Conservation (phyloP, 2,113 vertebrate genomes). For the Labrus mixtus region DNA sequence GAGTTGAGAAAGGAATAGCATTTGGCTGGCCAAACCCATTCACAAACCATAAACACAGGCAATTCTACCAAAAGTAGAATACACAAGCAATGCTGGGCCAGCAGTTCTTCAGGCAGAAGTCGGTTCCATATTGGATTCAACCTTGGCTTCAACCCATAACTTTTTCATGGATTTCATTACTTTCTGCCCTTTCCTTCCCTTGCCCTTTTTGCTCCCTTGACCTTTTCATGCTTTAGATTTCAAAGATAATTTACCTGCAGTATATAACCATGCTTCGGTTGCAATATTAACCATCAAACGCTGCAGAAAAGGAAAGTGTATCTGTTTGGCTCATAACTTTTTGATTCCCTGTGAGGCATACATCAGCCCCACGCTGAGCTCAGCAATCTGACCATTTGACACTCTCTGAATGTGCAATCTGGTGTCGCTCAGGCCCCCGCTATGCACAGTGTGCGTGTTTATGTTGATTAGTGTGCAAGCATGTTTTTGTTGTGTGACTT, state of each 20-base stretch:
- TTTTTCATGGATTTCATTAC: conserved; percentile 61
- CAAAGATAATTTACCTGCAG: conserved; percentile 6
- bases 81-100: conserved; percentile 41
- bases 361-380: conserved; percentile 57
- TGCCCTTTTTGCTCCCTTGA: not conserved
- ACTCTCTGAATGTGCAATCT: conserved; percentile 59
- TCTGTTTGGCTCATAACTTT: conserved; percentile 45
- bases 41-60: no score
- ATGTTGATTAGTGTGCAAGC: not conserved
- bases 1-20: not conserved
- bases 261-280: not conserved
- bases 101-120: conserved; percentile 45
- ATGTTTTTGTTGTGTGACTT: conserved; percentile 19
- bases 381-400: conserved; percentile 59
- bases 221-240: conserved; percentile 21
- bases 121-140: conserved; percentile 48
- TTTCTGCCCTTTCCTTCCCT: conserved; percentile 30
- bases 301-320: not conserved
- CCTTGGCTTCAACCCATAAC: conserved; percentile 34
- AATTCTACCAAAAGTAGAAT: no score
- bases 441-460: conserved; percentile 50
- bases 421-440: conserved; percentile 30
- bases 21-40: not conserved
- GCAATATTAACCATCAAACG: conserved; percentile 26
- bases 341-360: conserved; percentile 33